Evolutionary conservation across 2,888 invertebrate genomes (phyloP).

Genomic region (Coenonympha glycerion): DNA sequence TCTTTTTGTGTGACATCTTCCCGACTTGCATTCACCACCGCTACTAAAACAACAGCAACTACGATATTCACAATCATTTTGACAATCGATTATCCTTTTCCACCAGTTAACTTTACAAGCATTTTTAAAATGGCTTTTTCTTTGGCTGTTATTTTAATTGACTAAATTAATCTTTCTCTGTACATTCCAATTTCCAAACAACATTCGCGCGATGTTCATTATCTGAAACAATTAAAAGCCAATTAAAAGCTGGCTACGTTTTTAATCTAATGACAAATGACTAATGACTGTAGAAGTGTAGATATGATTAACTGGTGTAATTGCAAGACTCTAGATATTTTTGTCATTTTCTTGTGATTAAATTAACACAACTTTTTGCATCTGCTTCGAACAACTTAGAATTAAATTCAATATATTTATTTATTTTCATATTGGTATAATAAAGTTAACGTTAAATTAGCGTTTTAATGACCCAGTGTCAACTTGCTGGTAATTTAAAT

Average conservation of each 20-base stretch:
- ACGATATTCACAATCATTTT: slow-evolving; percentile 1
- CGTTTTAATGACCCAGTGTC: too few relatives aligned
- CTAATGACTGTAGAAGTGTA: too few relatives aligned
- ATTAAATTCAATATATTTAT: too few relatives aligned
- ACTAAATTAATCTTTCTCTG: slow-evolving; percentile 12
- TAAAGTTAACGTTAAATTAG: too few relatives aligned
- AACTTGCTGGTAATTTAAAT: background rate
- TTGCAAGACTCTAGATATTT: too few relatives aligned
- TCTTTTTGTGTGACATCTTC: slow-evolving; percentile 9
- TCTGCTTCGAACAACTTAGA: too few relatives aligned
- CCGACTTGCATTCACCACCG: background rate
- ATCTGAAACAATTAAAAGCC: slow-evolving; percentile 16
- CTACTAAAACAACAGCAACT: background rate
- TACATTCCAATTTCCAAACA: slow-evolving; percentile 17
- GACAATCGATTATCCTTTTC: background rate
- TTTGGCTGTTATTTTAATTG: slow-evolving; percentile 6
- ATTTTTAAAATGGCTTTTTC: background rate
- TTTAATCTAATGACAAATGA: too few relatives aligned
- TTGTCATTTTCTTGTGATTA: too few relatives aligned
- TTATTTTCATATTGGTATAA: too few relatives aligned
- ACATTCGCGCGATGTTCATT: slow-evolving; percentile 18
- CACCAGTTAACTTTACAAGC: background rate
- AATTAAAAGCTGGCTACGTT: too few relatives aligned
- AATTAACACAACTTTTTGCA: too few relatives aligned
- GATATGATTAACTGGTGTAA: too few relatives aligned